Percentiles rank a stretch among this genome's conserved stretches.
phyloP scores from a whole-genome alignment of 2,797 vertebrate genomes.

The Oreortyx pictus region DNA sequence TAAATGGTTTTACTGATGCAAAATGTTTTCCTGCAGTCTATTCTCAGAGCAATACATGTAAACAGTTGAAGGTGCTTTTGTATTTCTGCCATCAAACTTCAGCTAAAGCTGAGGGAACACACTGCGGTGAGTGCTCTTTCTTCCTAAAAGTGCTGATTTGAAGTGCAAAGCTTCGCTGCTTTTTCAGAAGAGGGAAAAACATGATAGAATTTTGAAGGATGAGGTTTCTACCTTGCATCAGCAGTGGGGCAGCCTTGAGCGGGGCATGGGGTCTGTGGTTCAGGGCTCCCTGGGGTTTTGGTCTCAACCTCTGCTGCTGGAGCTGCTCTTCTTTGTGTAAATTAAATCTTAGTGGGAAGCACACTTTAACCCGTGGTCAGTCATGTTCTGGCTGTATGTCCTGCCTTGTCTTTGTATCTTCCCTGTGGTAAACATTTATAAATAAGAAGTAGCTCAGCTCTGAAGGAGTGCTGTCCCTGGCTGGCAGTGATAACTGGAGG shows the following conservation, averaged over 20 bases:
- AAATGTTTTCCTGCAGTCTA: neutral
- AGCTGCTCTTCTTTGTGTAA: neutral
- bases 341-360: neutral
- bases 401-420: constrained; percentile 7
- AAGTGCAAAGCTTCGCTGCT: neutral
- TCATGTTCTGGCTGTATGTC: neutral
- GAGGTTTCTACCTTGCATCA: neutral
- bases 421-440: neutral
- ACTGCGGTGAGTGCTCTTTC: neutral
- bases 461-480: neutral
- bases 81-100: neutral
- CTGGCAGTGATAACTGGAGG: neutral
- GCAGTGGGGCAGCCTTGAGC: neutral
- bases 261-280: rapidly evolving
- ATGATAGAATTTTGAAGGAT: neutral
- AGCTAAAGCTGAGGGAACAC: neutral
- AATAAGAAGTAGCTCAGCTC: neutral
- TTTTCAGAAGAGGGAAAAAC: too few species aligned
- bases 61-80: neutral
- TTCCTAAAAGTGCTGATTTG: rapidly evolving
- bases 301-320: neutral
- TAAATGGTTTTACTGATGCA: neutral
- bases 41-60: neutral
- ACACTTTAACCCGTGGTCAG: neutral
- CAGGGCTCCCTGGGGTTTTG: neutral